Conservation (phyloP, 2,888 invertebrate species). For the Leucophora obtusa region DNA sequence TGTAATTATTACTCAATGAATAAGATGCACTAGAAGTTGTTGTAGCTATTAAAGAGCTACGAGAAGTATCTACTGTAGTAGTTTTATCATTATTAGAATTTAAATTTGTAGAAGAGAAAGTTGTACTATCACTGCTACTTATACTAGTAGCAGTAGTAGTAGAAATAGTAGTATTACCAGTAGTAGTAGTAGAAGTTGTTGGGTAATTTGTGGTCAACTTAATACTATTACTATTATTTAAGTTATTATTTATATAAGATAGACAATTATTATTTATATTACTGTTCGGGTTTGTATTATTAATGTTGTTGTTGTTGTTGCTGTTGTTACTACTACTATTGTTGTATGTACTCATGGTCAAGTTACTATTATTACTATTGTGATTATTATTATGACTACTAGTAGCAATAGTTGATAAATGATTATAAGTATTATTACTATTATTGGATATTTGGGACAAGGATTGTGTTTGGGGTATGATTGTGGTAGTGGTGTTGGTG, state of each 20-base stretch:
- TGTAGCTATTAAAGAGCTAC: slow-evolving; percentile 2
- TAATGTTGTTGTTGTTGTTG: slow-evolving; percentile 64
- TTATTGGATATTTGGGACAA: slow-evolving; percentile 58
- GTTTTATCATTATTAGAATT: slow-evolving; percentile 34
- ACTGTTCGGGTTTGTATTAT: slow-evolving; percentile 65
- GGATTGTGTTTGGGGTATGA: slow-evolving; percentile 40
- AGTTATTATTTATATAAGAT: slow-evolving; percentile 69
- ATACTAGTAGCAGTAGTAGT: slow-evolving; percentile 21
- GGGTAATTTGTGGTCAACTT: slow-evolving; percentile 60
- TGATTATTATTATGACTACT: slow-evolving; percentile 35
- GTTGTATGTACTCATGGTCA: slow-evolving; percentile 58
- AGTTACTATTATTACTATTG: slow-evolving; percentile 53
- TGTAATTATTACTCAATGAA: slow-evolving; percentile 44
- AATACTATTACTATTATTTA: slow-evolving; percentile 66
- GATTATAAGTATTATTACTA: slow-evolving; percentile 46
- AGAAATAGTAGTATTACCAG: slow-evolving; percentile 43
- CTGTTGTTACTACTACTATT: slow-evolving; percentile 62
- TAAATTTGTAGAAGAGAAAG: not conserved
- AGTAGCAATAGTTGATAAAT: slow-evolving; percentile 53
- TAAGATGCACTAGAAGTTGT: slow-evolving; percentile 26
- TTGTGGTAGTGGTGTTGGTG: slow-evolving; percentile 25
- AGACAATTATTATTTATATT: slow-evolving; percentile 69
- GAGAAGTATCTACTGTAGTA: not conserved
- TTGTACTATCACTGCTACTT: slow-evolving; percentile 31
- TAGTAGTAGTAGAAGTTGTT: slow-evolving; percentile 45